Evolutionary conservation across 1,140 invertebrate species (phyloP), one percentile per base, ranked within the genome.

Genomic region (Lepeophtheirus salmonis): DNA sequence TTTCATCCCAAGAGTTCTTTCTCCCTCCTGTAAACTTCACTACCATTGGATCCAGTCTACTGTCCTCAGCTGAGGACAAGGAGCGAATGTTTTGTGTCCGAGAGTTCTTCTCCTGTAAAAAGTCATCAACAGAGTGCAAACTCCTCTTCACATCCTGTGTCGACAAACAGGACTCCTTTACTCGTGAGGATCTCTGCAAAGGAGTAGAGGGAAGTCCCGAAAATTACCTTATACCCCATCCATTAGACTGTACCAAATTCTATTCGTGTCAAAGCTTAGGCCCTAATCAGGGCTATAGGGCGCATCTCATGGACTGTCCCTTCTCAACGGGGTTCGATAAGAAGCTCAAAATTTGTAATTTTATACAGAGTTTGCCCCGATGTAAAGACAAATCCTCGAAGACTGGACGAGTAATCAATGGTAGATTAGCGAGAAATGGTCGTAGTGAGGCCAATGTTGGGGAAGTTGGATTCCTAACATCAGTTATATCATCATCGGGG

Each of bases 301-400:
- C 57, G 2, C 57, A 60, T 24, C 57, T 51, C 16, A 60, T 60
- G 57, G 49, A 51, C 23, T 60, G 57, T 60, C 57, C 57, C n/a
- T 17, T 22, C 10, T 18, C 41, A 16, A 60, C 57, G 3, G 57
- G 57, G 49, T 60, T 60, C 18, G 57, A 60, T 60, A 24, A 14
- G 2, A 20, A 60, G 16, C 57, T 60, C 13, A 50, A 26, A 50
- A 51, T 60, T 14, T 60, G 57, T 50, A 60, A 57, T n/a, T 57
- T 26, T 41, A 57, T 57, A n/a, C 55, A 25, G 14, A 25, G 16
- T 48, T 16, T 57, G 1, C 55, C 55, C 13, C 22, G 55, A 1
- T 57, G 55, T 48, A n/a, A n/a, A n/a, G n/a, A n/a, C n/a, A n/a
- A n/a, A n/a, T n/a, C n/a, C n/a, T n/a, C n/a, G n/a, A n/a, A n/a